These are phyloP conservation scores for Lagocephalus sceleratus DNA, from an alignment of 2,797 vertebrate species.

Conservation along the genomic window DNA sequence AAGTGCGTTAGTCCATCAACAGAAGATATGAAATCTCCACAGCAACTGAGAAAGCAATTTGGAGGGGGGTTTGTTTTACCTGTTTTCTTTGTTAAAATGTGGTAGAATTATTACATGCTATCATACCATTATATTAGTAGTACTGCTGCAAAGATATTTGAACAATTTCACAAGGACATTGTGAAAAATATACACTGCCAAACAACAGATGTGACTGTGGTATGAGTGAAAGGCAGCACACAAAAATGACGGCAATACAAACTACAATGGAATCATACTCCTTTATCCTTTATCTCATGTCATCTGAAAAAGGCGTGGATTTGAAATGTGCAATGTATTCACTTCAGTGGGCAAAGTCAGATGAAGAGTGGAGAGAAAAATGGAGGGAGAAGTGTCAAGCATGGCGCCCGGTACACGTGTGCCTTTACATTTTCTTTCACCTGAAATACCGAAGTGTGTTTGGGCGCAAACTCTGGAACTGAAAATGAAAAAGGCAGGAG, in stretches of 20 bases:
- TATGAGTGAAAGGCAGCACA: constrained; percentile 46
- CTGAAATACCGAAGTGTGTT: constrained; percentile 18
- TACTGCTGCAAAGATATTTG: no score
- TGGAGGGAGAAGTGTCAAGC: constrained; percentile 46
- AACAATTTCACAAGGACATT: background rate
- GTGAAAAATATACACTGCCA: constrained; percentile 4
- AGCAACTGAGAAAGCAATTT: no score
- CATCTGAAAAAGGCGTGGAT: constrained; percentile 43
- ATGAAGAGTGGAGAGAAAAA: constrained; percentile 73
- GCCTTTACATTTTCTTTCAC: constrained; percentile 27
- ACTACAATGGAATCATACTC: constrained; percentile 56
- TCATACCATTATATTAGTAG: no score
- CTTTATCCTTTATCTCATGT: constrained; percentile 61
- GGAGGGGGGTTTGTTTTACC: no score
- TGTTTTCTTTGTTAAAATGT: no score
- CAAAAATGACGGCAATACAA: constrained; percentile 29
- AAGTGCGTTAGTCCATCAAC: no score
- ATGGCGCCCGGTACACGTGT: constrained; percentile 40
- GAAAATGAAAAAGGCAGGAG: constrained; percentile 17
- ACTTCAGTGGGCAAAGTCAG: constrained; percentile 44
- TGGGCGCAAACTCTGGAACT: background rate
- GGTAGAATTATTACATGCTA: no score
- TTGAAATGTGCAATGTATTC: constrained; percentile 60
- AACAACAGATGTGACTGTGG: background rate
- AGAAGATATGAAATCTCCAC: no score